Conservation (phyloP, 2,888 invertebrate genomes). For the Pollenia amentaria region DNA sequence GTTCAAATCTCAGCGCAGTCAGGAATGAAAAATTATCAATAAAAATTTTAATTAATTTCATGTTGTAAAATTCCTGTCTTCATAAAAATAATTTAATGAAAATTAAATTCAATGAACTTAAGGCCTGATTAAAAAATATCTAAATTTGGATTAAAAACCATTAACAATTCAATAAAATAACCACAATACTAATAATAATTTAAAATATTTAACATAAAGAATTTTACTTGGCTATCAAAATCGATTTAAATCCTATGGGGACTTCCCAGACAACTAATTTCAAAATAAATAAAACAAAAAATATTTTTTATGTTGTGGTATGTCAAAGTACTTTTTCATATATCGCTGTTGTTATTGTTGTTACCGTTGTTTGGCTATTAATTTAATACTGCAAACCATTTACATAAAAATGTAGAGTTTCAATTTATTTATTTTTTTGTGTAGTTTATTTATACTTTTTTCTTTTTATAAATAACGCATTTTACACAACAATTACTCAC, state of each 20-base stretch:
- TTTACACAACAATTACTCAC: conserved; percentile 83
- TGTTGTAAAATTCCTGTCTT: no score
- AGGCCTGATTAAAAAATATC: no score
- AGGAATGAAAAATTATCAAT: no score
- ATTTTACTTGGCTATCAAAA: not conserved
- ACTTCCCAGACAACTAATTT: not conserved
- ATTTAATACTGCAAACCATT: conserved; percentile 10
- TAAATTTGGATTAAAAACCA: no score
- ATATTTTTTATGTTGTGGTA: conserved; percentile 9
- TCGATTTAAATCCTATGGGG: not conserved
- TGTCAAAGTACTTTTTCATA: conserved; percentile 9
- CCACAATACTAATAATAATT: no score
- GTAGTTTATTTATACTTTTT: not conserved
- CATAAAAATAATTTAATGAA: no score
- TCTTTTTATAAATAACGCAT: conserved; percentile 12
- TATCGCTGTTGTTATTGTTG: conserved; percentile 13
- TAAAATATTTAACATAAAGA: no score
- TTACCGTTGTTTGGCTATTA: not conserved
- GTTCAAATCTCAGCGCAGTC: no score
- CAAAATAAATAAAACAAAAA: conserved; percentile 12
- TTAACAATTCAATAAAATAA: no score
- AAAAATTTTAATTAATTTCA: no score
- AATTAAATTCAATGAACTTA: no score
- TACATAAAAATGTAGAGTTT: conserved; percentile 16
- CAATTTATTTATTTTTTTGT: not conserved